Evolutionary conservation across 2,797 vertebrate genomes (phyloP).

Genomic region (Sylvilagus floridanus): DNA sequence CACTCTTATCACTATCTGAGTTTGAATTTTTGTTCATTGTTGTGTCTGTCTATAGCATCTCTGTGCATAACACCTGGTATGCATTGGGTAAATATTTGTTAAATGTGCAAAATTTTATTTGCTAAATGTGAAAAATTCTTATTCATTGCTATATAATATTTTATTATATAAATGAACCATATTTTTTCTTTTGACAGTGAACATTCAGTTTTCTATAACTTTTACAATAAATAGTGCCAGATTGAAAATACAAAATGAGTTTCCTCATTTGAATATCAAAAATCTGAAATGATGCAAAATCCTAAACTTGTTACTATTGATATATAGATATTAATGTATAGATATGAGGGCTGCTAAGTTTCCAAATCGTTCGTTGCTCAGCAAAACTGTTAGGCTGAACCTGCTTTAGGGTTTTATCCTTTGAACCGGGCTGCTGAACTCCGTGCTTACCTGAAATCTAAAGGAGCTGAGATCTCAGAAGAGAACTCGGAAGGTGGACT

Average conservation of each 20-base stretch:
- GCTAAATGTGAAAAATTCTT: background rate
- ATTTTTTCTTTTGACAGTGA: slow-evolving; percentile 15
- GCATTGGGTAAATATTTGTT: slow-evolving; percentile 15
- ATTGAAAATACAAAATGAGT: too few species aligned
- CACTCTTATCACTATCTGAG: background rate
- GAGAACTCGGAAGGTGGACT: slow-evolving; percentile 97
- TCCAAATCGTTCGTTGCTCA: too few species aligned
- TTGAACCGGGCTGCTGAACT: slow-evolving; percentile 93
- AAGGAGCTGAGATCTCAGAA: slow-evolving; percentile 98
- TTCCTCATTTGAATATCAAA: too few species aligned
- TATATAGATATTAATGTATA: too few species aligned
- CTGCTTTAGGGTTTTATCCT: too few species aligned
- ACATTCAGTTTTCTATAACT: slow-evolving; percentile 1
- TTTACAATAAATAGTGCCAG: background rate
- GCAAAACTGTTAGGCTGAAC: too few species aligned
- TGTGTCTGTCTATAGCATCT: background rate
- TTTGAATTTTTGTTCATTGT: background rate
- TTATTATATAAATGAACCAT: background rate
- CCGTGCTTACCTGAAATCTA: slow-evolving; percentile 95
- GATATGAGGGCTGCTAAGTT: too few species aligned
- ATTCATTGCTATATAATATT: background rate
- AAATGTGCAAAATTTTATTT: background rate
- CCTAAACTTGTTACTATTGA: too few species aligned
- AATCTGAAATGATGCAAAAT: too few species aligned
- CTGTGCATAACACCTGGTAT: background rate